Conservation (phyloP, 2,797 vertebrate genomes). For the Peromyscus nudipes region DNA sequence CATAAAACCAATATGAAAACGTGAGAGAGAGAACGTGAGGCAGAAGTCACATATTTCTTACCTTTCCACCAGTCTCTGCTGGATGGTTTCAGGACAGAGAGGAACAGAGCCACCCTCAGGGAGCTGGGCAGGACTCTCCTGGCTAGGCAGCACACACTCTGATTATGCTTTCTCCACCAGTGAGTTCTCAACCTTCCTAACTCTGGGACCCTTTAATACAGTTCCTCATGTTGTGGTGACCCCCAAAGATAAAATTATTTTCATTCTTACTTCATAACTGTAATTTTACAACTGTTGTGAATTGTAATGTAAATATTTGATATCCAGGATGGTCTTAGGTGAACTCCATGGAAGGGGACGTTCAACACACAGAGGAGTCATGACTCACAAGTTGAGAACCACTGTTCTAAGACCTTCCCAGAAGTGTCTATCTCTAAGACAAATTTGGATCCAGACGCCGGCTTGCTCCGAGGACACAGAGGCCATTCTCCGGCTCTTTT, state of each 20-base stretch:
- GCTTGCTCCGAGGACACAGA: not conserved
- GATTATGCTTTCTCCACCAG: not conserved
- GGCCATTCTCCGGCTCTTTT: not conserved
- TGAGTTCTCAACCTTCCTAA: not conserved
- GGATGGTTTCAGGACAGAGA: not conserved
- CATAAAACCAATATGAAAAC: not conserved
- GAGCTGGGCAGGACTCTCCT: not conserved
- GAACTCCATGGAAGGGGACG: not conserved
- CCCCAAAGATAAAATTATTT: too few species aligned
- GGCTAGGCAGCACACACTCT: not conserved
- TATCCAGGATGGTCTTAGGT: not conserved
- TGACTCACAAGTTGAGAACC: not conserved
- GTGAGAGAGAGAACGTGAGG: not conserved
- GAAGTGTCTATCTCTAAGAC: not conserved
- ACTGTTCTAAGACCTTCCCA: not conserved
- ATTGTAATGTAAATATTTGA: not conserved
- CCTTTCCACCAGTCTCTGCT: not conserved
- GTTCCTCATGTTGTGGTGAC: not conserved
- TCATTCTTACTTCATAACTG: not conserved
- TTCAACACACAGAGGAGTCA: accelerated
- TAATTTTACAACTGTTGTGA: not conserved
- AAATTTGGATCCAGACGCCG: not conserved
- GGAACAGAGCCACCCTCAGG: not conserved
- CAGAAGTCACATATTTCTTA: not conserved
- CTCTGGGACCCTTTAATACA: not conserved